Evolutionary conservation across 2,888 invertebrate species (phyloP), one percentile per base, ranked within the genome.

Genomic region (Polyommatus iphigenia): DNA sequence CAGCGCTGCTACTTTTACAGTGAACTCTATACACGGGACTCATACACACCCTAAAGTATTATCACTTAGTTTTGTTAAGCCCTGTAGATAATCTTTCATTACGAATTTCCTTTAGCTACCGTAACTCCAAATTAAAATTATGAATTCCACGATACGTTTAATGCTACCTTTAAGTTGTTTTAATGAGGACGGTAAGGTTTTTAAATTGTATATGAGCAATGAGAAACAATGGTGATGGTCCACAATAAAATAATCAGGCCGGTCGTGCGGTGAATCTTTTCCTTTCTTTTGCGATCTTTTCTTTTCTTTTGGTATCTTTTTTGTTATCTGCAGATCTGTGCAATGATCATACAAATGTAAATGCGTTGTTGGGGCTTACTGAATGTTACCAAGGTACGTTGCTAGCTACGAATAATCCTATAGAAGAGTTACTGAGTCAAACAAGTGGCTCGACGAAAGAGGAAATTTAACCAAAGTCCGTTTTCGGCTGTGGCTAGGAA

Each of bases 291-390:
- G 77, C 77, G 85, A 87, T 88, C 88, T 88, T 90, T 54, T 54
- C 54, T 54, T 54, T 54, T 18, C 54, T 18, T 54, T 54, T 54
- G 54, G 54, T 54, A 18, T 54, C 54, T 54, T 54, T 54, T 89
- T 89, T 89, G 89, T 87, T 88, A 87, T 89, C 88, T 87, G 82
- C 85, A 83, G 85, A 85, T 87, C 90, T 85, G 88, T 85, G 88
- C 87, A 89, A 89, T 89, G 86, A 90, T 87, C 29, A 76, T 62
- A 54, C 62, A 76, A 46, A 29, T 29, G 29, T 76, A 46, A 73
- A 46, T 73, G 20, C 46, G 15, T 72, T 41, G 36, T n/a, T 41
- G 71, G 15, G 10, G 46, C 10, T 46, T 46, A 46, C 46, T 46
- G 46, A 46, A 46, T 10, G 10, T 46, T 46, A 13, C 46, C 46